Base-by-base conservation (phyloP, 2,888 invertebrate genomes). In the Epistrophella euchroma region DNA sequence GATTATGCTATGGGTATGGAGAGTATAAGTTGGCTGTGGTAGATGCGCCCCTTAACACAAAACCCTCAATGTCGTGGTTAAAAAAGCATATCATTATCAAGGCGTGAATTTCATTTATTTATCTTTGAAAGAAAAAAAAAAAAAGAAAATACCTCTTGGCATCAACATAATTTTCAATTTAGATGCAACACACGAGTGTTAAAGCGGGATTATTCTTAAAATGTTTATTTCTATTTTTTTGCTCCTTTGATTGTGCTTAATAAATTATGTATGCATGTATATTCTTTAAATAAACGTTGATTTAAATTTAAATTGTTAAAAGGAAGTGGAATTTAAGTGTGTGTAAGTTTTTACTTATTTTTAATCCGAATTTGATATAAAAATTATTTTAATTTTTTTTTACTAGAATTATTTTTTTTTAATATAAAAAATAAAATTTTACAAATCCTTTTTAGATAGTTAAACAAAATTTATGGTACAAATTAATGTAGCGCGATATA, bases 161-260 rank as follows among this genome's bases (percentile, higher is more conserved):
- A 82, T 82, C 77, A 78, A 70, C 83, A 78, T 83, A 73, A 83
- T 78, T 83, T 83, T 78, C 79, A 83, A 83, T 83, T 83, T 78
- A 78, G 83, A 83, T 78, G 79, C 78, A 74, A 56, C 83, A 55
- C 78, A 78, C 70, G 79, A 83, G 37, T 60, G 60, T 40, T 37
- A 35, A 56, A 55, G 45, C 62, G 45, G 62, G 52, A 73, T 70
- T 32, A 32, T 66, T 6, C 10, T 66, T 47, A 19, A 35, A 19
- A 35, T 17, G n/a, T 2, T 25, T 56, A 10, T 17, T 32, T 5
- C 13, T 35, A 9, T n/a, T 19, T 11, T 37, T 7, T 37, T 55
- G 25, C 19, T 28, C 11, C 17, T 76, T 60, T 70, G 70, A 70
- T 60, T 60, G 19, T 58, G 68, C 43, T 73, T 73, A 60, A 35